Evolutionary conservation across 2,797 vertebrate species (phyloP).

Genomic region (Caiman crocodilus): DNA sequence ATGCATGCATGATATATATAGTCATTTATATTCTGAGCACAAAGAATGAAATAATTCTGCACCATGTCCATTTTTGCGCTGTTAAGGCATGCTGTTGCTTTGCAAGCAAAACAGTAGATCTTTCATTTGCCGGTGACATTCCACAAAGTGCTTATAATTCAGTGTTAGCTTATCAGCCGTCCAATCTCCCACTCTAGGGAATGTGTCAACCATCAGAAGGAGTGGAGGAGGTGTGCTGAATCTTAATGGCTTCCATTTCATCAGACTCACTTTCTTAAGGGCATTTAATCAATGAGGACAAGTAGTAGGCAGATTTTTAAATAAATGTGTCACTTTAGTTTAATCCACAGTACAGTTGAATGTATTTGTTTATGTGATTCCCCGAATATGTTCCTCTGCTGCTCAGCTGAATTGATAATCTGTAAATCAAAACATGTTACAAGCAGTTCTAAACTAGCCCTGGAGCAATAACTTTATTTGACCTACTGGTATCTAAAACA

Average conservation of each 20-base stretch:
- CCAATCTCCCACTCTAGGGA: conserved; percentile 85
- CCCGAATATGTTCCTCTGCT: conserved; percentile 75
- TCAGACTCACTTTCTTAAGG: conserved; percentile 85
- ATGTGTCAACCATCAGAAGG: conserved; percentile 85
- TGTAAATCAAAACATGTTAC: conserved; percentile 82
- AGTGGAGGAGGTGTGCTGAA: conserved; percentile 80
- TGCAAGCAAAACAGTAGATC: conserved; percentile 83
- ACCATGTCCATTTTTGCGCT: conserved; percentile 72
- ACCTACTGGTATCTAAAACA: conserved; percentile 68
- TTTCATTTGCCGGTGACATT: conserved; percentile 83
- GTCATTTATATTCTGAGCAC: conserved; percentile 73
- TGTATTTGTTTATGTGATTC: conserved; percentile 82
- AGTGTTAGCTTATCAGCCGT: conserved; percentile 84
- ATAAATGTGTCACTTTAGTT: conserved; percentile 87
- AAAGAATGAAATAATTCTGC: conserved; percentile 76
- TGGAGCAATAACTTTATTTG: conserved; percentile 74
- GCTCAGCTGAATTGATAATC: conserved; percentile 81
- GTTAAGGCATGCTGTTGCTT: conserved; percentile 73
- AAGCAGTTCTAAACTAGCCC: conserved; percentile 77
- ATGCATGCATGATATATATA: background rate
- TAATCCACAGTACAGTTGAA: conserved; percentile 80
- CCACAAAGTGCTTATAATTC: conserved; percentile 86
- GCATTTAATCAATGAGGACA: conserved; percentile 88
- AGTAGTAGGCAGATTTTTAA: conserved; percentile 87
- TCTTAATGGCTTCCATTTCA: conserved; percentile 84